Percentiles rank a stretch among this genome's conserved stretches.
Conservation (phyloP, 2,113 vertebrate species). For the Machaerirhynchus nigripectus region DNA sequence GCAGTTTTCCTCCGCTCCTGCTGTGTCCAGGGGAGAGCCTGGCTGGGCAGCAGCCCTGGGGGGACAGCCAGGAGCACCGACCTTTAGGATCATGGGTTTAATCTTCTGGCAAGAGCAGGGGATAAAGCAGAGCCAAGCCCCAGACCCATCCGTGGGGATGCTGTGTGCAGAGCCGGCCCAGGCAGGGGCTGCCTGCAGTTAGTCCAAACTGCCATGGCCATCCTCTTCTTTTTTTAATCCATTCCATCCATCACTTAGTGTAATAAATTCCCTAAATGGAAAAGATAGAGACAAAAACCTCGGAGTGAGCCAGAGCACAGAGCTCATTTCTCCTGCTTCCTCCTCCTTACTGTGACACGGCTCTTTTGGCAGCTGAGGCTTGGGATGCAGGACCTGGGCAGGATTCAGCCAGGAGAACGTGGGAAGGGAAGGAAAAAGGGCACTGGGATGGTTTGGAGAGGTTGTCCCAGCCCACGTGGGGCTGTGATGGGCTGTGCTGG, state of each 20-base stretch:
- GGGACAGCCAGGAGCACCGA: neutral
- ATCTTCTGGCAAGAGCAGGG: neutral
- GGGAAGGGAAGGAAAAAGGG: neutral
- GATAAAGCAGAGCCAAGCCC: neutral
- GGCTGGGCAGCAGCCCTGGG: neutral
- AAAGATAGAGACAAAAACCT: neutral
- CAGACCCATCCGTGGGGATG: neutral
- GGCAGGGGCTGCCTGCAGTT: neutral
- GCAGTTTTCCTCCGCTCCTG: neutral
- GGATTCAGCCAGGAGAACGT: fast-evolving
- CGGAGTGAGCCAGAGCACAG: neutral
- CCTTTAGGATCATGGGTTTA: neutral
- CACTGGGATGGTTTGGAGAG: neutral
- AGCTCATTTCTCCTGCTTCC: neutral
- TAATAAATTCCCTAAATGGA: neutral
- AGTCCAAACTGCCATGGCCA: neutral
- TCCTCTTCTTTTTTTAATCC: neutral
- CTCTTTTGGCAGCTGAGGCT: neutral
- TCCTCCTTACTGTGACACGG: neutral
- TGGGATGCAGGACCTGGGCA: neutral
- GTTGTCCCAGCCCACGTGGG: neutral
- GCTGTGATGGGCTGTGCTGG: neutral
- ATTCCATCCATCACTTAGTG: neutral
- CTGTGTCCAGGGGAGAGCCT: neutral
- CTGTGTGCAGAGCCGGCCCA: fast-evolving